phyloP scores from a whole-genome alignment of 2,888 invertebrate genomes.

The Harpalus rufipes region DNA sequence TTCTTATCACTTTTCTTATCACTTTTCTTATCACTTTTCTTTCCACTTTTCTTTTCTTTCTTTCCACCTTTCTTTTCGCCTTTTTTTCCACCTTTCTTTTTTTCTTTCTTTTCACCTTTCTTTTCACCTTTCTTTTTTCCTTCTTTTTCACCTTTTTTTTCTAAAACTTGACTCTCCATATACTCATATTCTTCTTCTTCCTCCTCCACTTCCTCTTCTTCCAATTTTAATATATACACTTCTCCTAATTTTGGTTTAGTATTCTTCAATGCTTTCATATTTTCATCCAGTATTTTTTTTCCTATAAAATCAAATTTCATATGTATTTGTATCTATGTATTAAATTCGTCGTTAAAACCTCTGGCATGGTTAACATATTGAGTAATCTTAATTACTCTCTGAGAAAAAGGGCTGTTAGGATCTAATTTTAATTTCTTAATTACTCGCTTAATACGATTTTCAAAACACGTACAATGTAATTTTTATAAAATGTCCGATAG shows the following conservation, averaged over 20 bases:
- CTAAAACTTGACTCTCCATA: no score
- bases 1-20: no score
- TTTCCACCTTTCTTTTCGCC: neutral
- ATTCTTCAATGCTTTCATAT: conserved; percentile 29
- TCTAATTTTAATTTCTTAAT: no score
- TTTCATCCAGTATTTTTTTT: conserved; percentile 4
- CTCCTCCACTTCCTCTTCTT: neutral
- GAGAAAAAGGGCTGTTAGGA: no score
- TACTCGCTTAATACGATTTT: no score
- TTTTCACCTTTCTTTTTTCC: neutral
- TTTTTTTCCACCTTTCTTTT: neutral
- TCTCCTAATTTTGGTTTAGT: conserved; percentile 41
- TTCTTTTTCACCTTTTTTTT: neutral
- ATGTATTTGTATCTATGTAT: neutral
- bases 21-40: neutral
- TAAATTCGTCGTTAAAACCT: no score
- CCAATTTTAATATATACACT: neutral
- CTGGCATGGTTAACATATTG: no score
- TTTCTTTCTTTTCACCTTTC: neutral
- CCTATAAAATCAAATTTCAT: neutral
- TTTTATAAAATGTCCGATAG: no score
- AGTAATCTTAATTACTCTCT: no score
- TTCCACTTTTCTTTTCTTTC: neutral
- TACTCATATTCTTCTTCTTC: no score
- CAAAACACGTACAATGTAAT: no score